A percentile compares a stretch with the other conserved stretches of the same genome.
These are phyloP conservation scores for Dichetophora obliterata DNA, from an alignment of 2,888 invertebrate species.

Conservation along the genomic window DNA sequence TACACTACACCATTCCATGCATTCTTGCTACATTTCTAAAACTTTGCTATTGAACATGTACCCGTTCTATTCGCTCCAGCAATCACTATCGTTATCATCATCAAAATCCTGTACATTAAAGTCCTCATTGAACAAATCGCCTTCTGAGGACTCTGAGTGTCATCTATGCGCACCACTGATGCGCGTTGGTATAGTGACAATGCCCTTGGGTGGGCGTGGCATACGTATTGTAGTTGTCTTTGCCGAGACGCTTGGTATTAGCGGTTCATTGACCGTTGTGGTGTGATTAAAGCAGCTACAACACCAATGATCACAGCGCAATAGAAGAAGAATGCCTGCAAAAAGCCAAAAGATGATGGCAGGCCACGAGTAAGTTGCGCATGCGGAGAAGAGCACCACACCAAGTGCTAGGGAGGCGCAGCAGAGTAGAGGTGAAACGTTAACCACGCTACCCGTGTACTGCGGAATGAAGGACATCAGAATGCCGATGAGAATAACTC, in stretches of 20 bases:
- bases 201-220: conserved; percentile 63
- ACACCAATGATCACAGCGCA: conserved; percentile 68
- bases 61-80: conserved; percentile 60
- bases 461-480: conserved; percentile 69
- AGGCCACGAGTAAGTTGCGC: conserved; percentile 67
- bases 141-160: conserved; percentile 69
- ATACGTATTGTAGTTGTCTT: conserved; percentile 65
- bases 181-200: conserved; percentile 61
- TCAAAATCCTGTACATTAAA: conserved; percentile 63
- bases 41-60: conserved; percentile 6
- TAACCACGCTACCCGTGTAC: conserved; percentile 64
- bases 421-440: conserved; percentile 65
- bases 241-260: conserved; percentile 67
- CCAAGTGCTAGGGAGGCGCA: conserved; percentile 60
- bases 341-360: conserved; percentile 66
- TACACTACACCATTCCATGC: not conserved
- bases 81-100: conserved; percentile 58
- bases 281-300: conserved; percentile 67
- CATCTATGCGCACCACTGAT: conserved; percentile 64
- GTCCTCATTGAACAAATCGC: conserved; percentile 67
- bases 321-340: conserved; percentile 62
- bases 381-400: conserved; percentile 61
- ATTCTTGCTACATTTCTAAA: not conserved
- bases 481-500: conserved; percentile 64
- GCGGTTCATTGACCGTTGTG: conserved; percentile 60